Evolutionary conservation across 2,888 invertebrate genomes (phyloP).

Genomic region (Platynereis dumerilii): DNA sequence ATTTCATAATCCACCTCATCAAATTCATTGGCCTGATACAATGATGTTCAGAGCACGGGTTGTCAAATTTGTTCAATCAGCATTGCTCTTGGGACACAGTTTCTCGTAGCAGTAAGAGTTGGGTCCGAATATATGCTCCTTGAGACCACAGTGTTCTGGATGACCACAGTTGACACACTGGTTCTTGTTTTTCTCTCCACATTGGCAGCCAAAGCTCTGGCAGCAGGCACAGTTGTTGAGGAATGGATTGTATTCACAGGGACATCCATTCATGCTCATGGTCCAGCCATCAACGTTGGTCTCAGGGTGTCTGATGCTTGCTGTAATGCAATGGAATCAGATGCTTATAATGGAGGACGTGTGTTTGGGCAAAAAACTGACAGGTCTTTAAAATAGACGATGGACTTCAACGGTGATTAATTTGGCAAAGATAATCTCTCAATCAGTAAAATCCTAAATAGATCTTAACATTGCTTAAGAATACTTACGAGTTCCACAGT

Average conservation of each 20-base stretch:
- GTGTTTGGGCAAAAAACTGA: no score
- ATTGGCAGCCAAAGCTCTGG: slow-evolving; percentile 2
- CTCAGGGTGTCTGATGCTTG: background rate
- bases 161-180: slow-evolving; percentile 24
- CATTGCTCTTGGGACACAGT: no score
- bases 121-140: slow-evolving; percentile 23
- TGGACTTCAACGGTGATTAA: no score
- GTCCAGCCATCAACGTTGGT: slow-evolving; percentile 9
- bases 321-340: slow-evolving; percentile 6
- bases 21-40: no score
- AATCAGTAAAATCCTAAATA: no score
- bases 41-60: no score
- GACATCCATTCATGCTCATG: background rate
- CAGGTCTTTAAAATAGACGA: no score
- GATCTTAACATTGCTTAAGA: no score
- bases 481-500: slow-evolving; percentile 35
- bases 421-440: no score
- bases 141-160: slow-evolving; percentile 22
- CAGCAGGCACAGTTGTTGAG: slow-evolving; percentile 3
- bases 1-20: no score
- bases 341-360: no score
- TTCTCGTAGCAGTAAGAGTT: slow-evolving; percentile 15
- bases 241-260: background rate
- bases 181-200: slow-evolving; percentile 10
- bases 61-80: no score